phyloP scores from a whole-genome alignment of 2,888 invertebrate genomes.

The Scaptomyza reducta region DNA sequence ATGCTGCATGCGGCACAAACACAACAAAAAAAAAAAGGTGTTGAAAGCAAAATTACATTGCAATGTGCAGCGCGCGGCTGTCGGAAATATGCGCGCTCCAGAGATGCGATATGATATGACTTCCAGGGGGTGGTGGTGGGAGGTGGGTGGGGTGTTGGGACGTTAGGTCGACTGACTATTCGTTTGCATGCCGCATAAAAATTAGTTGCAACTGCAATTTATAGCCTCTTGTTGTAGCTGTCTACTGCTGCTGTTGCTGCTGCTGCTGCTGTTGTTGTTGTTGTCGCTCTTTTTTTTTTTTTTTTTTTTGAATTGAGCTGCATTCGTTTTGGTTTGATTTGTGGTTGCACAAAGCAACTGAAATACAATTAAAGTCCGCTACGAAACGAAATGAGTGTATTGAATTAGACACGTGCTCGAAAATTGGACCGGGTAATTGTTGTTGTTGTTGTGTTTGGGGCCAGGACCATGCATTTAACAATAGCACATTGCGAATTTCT shows the following conservation, averaged over 20 bases:
- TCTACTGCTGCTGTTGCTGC: conserved; percentile 19
- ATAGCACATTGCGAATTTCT: conserved; percentile 5
- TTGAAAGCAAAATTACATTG: conserved; percentile 80
- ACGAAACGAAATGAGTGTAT: conserved; percentile 63
- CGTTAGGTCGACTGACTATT: conserved; percentile 30
- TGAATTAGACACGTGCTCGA: conserved; percentile 75
- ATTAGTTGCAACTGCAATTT: conserved; percentile 77
- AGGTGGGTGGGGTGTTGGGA: conserved; percentile 2
- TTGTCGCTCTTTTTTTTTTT: conserved; percentile 20
- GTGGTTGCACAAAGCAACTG: conserved; percentile 40
- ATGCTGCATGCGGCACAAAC: conserved; percentile 56
- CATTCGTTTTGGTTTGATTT: conserved; percentile 57
- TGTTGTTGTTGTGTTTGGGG: conserved; percentile 39
- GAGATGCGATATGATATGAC: conserved; percentile 77
- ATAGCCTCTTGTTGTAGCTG: conserved; percentile 37
- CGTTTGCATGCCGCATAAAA: conserved; percentile 74
- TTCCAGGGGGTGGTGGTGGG: conserved; percentile 16
- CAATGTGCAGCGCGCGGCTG: conserved; percentile 62
- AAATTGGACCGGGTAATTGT: conserved; percentile 53
- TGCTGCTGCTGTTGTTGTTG: conserved; percentile 20
- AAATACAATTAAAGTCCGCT: conserved; percentile 64
- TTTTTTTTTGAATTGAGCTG: conserved; percentile 51
- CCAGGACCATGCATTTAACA: conserved; percentile 39
- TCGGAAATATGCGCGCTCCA: conserved; percentile 72
- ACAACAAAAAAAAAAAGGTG: no score